phyloP scores from a whole-genome alignment of 2,113 vertebrate species.

The Mesembrinibis cayennensis region DNA sequence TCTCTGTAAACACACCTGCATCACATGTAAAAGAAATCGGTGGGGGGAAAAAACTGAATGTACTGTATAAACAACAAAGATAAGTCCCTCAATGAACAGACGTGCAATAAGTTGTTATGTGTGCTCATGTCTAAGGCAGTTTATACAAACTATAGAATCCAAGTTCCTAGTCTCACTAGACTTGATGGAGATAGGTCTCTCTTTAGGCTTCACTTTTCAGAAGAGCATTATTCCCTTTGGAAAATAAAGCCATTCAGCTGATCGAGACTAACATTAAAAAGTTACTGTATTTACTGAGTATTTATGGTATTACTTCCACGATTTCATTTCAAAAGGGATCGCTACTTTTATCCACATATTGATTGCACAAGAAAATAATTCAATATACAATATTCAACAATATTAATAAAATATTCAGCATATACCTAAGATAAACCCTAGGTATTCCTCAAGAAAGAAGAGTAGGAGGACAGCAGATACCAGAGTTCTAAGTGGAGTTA shows the following conservation, averaged over 20 bases:
- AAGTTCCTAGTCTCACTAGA: background rate
- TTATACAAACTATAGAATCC: background rate
- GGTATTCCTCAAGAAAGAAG: background rate
- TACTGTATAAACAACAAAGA: background rate
- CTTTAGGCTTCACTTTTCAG: background rate
- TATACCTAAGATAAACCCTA: background rate
- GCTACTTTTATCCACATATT: background rate
- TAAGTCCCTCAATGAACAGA: background rate
- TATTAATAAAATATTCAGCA: background rate
- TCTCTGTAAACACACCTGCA: background rate
- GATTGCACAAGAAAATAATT: background rate
- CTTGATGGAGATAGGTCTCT: background rate
- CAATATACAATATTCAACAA: background rate
- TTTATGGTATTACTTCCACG: background rate
- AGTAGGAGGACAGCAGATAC: background rate
- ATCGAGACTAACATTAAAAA: background rate
- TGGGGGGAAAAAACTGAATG: accelerated
- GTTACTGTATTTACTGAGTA: background rate
- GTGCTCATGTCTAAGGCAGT: background rate
- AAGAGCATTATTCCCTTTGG: background rate
- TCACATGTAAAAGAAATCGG: background rate
- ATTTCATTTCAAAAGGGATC: background rate
- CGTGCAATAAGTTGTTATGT: background rate
- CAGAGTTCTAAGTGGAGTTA: background rate
- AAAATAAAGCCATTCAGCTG: background rate